Percentiles rank a stretch among this genome's conserved stretches.
phyloP scores from a whole-genome alignment of 2,797 vertebrate species.

The Cyprinodon diabolis region DNA sequence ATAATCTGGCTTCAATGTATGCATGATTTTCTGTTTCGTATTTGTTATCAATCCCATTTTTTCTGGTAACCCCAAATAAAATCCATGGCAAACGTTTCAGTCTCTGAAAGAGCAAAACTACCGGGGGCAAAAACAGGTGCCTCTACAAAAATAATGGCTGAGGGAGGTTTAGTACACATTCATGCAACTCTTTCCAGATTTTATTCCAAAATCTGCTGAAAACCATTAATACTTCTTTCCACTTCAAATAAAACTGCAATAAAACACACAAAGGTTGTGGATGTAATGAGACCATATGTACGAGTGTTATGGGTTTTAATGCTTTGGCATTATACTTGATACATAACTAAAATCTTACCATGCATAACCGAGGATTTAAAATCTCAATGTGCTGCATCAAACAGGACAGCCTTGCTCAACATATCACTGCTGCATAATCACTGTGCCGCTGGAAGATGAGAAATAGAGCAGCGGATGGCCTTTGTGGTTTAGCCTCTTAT shows the following conservation, averaged over 20 bases:
- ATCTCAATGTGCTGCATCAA: slow-evolving; percentile 16
- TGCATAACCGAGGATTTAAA: slow-evolving; percentile 22
- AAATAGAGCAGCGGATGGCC: slow-evolving; percentile 72
- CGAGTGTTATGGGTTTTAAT: neutral
- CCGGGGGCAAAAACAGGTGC: too few species aligned
- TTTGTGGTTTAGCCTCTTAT: slow-evolving; percentile 79
- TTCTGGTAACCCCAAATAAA: neutral
- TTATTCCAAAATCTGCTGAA: neutral
- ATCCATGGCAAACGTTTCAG: neutral
- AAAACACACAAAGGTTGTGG: neutral
- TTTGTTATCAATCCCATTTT: neutral
- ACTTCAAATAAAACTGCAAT: neutral
- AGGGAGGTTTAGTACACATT: too few species aligned
- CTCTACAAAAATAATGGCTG: too few species aligned
- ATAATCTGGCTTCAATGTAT: neutral
- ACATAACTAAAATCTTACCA: neutral
- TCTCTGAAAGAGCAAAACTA: neutral
- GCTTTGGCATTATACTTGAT: neutral
- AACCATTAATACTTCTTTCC: neutral
- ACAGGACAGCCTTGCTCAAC: slow-evolving; percentile 42
- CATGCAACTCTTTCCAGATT: neutral
- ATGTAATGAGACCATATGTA: neutral
- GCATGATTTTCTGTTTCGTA: too few species aligned
- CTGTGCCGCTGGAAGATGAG: slow-evolving; percentile 58
- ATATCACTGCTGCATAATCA: slow-evolving; percentile 65